Evolutionary conservation across 1,140 invertebrate genomes (phyloP).

Genomic region (Macrocentrus cingulum): DNA sequence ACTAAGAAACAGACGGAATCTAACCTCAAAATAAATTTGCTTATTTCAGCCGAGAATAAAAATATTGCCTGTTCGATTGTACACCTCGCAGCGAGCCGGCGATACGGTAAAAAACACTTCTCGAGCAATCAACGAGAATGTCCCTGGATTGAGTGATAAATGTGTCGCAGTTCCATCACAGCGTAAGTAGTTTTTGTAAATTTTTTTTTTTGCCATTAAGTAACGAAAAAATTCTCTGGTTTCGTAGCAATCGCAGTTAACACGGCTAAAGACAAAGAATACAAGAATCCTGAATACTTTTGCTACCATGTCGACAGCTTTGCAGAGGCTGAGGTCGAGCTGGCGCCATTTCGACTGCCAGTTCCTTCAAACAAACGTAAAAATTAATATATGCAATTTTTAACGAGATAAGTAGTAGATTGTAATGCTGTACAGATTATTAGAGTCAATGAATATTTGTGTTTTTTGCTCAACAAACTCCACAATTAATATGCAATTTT

Average conservation of each 20-base stretch:
- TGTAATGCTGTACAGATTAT: too few relatives aligned
- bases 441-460: too few relatives aligned
- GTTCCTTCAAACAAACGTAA: constrained; percentile 65
- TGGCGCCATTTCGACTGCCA: constrained; percentile 74
- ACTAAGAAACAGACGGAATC: too few relatives aligned
- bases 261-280: constrained; percentile 70
- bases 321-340: constrained; percentile 83
- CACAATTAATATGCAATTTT: background rate
- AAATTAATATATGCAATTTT: background rate
- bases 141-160: constrained; percentile 66
- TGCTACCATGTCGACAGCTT: constrained; percentile 77
- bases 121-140: constrained; percentile 45
- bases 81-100: background rate
- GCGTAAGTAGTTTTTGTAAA: constrained; percentile 47
- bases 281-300: constrained; percentile 88
- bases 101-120: background rate
- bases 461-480: constrained; percentile 44
- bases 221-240: constrained; percentile 18
- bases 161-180: constrained; percentile 61
- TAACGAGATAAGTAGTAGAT: background rate
- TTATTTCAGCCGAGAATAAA: too few relatives aligned
- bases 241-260: constrained; percentile 66
- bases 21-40: too few relatives aligned
- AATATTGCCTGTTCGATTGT: background rate
- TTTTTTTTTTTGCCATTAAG: constrained; percentile 7